These are phyloP conservation scores for Thecocarcelia acutangulata DNA, from an alignment of 2,888 invertebrate species.

Conservation along the genomic window DNA sequence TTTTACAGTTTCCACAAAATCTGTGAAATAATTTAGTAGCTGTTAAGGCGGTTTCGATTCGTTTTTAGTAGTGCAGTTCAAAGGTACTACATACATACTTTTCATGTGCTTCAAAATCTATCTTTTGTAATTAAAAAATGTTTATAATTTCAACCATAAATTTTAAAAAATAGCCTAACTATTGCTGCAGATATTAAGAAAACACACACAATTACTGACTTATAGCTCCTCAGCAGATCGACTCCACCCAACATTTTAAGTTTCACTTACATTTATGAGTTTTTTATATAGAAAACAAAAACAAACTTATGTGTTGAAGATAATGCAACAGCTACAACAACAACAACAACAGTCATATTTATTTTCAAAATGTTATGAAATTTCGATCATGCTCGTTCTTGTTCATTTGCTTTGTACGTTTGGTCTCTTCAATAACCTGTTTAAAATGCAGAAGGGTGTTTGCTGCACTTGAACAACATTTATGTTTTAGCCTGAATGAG, in stretches of 20 bases:
- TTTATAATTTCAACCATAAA: too few relatives aligned
- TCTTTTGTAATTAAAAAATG: too few relatives aligned
- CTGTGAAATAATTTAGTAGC: too few relatives aligned
- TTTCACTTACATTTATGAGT: not conserved
- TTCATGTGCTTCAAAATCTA: too few relatives aligned
- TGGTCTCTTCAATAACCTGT: constrained; percentile 44
- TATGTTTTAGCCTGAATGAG: constrained; percentile 8
- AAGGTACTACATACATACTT: too few relatives aligned
- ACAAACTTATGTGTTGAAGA: constrained; percentile 19
- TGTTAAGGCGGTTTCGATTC: too few relatives aligned
- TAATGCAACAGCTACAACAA: constrained; percentile 9
- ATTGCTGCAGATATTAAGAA: too few relatives aligned
- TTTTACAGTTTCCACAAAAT: not conserved
- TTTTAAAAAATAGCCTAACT: too few relatives aligned
- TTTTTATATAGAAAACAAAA: not conserved
- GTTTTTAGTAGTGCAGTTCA: too few relatives aligned
- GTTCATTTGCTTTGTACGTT: constrained; percentile 37
- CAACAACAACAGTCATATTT: constrained; percentile 2
- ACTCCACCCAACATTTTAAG: not conserved
- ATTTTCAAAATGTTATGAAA: constrained; percentile 63
- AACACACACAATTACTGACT: not conserved
- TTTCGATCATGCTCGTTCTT: constrained; percentile 65
- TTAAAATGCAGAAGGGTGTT: constrained; percentile 41
- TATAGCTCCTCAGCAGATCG: constrained; percentile 9
- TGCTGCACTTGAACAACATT: constrained; percentile 15